A percentile compares a stretch with the other conserved stretches of the same genome.
These are phyloP conservation scores for Ciconia nigra DNA, from an alignment of 2,797 vertebrate genomes.

Conservation along the genomic window DNA sequence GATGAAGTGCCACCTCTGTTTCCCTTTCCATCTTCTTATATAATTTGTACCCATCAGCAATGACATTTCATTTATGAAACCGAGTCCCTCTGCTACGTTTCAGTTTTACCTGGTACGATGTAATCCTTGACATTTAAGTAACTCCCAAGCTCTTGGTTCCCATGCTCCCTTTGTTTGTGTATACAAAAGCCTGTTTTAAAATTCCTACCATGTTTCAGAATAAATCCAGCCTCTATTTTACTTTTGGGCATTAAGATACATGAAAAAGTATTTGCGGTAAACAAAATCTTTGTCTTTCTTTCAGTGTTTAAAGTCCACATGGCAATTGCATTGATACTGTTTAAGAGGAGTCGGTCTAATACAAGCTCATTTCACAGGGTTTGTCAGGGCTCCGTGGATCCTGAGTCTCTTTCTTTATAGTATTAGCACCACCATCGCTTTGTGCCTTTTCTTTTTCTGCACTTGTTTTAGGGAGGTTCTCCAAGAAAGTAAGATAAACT, in stretches of 20 bases:
- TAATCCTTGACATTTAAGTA: slow-evolving; percentile 62
- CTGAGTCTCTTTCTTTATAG: background rate
- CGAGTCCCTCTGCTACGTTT: slow-evolving; percentile 6
- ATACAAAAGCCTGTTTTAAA: slow-evolving; percentile 21
- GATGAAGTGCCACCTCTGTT: slow-evolving; percentile 1
- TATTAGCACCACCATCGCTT: background rate
- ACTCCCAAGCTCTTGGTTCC: slow-evolving; percentile 2
- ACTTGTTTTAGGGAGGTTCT: background rate
- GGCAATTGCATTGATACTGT: background rate
- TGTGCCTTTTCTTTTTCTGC: background rate
- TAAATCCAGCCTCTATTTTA: slow-evolving; percentile 21
- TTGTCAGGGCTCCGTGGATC: background rate
- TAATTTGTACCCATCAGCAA: slow-evolving; percentile 47
- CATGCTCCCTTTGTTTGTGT: background rate
- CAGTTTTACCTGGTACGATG: slow-evolving; percentile 13
- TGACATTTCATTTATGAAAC: slow-evolving; percentile 60
- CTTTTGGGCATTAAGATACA: background rate
- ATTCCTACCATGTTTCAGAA: slow-evolving; percentile 21
- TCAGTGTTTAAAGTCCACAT: background rate
- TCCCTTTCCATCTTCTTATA: slow-evolving; percentile 10
- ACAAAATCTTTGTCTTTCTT: background rate
- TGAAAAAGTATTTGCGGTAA: background rate
- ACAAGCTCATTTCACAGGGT: background rate
- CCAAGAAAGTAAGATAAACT: background rate
- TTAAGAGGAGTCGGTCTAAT: background rate